These are phyloP conservation scores for Melanotaenia duboulayi DNA, from an alignment of 2,113 vertebrate genomes.

Conservation along the genomic window DNA sequence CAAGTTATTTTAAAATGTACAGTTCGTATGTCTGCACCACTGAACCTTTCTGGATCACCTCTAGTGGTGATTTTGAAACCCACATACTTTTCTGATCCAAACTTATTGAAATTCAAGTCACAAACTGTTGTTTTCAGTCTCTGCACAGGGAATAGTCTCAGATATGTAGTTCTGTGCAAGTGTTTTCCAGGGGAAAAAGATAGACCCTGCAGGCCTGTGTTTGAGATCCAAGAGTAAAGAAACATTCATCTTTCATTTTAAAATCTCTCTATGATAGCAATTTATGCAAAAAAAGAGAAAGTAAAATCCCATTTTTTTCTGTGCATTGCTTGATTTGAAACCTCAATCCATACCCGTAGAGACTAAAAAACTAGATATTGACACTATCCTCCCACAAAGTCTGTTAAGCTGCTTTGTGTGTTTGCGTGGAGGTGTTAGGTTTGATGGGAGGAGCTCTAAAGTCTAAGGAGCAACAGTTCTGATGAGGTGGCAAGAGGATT, in stretches of 20 bases:
- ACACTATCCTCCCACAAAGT: conserved; percentile 34
- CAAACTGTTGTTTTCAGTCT: neutral
- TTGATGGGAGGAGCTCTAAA: conserved; percentile 27
- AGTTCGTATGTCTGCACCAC: neutral
- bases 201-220: conserved; percentile 3
- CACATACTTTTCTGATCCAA: neutral
- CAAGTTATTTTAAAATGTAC: neutral
- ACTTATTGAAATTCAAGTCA: conserved; percentile 18
- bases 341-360: conserved; percentile 36
- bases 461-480: conserved; percentile 44
- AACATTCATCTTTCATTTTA: conserved; percentile 7
- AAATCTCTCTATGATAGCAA: conserved; percentile 16
- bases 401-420: conserved; percentile 31
- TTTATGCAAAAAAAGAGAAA: conserved; percentile 24
- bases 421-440: conserved; percentile 27
- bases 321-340: conserved; percentile 30
- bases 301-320: conserved; percentile 39
- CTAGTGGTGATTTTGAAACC: conserved; percentile 9
- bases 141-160: conserved; percentile 10
- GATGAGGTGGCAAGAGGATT: conserved; percentile 67
- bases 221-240: conserved; percentile 26
- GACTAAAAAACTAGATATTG: conserved; percentile 42
- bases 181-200: conserved; percentile 16
- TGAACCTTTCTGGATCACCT: conserved; percentile 6
- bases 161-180: conserved; percentile 10